Evolutionary conservation across 2,888 invertebrate genomes (phyloP), one percentile per base, ranked within the genome.

Genomic region (Myopa testacea): DNA sequence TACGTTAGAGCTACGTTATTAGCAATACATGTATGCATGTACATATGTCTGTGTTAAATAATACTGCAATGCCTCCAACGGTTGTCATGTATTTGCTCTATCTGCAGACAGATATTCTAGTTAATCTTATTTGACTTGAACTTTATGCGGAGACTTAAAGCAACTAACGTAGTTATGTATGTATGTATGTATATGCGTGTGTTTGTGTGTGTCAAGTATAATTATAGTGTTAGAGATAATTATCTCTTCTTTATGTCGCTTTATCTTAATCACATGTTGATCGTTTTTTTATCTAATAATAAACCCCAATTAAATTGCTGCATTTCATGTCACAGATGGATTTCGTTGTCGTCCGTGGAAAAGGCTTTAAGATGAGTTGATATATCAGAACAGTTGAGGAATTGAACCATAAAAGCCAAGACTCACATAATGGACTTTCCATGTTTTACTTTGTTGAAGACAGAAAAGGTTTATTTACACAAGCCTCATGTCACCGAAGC

Each of bases 361-460:
- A 55, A n/a, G 14, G 55, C 55, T 55, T 55, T 55, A 55, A 55
- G n/a, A 55, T 55, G 55, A 4, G 55, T 55, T 55, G 14, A 6
- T 2, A 6, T 12, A 55, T 55, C 8, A 14, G 12, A 50, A 50
- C n/a, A 50, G 19, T 12, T 10, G 40, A 7, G n/a, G 50, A 50
- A 50, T 45, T 45, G 6, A 37, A 3, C 38, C 2, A 4, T 68
- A 68, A 4, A 19, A 50, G 12, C 19, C 12, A 26, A 69, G 50
- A 50, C 50, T 26, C 7, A 52, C 19, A 50, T 69, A 69, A 69
- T 69, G 69, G 69, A 50, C 19, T 69, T 69, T 69, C 45, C 26
- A 45, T 69, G 69, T 69, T 69, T 52, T 50, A 26, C 34, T 19
- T 50, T 69, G 34, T 14, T 4, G 12, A 69, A 14, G 50, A 45